A percentile compares a stretch with the other conserved stretches of the same genome.
phyloP scores from a whole-genome alignment of 2,113 vertebrate genomes.

The Phalacrocorax pelagicus region DNA sequence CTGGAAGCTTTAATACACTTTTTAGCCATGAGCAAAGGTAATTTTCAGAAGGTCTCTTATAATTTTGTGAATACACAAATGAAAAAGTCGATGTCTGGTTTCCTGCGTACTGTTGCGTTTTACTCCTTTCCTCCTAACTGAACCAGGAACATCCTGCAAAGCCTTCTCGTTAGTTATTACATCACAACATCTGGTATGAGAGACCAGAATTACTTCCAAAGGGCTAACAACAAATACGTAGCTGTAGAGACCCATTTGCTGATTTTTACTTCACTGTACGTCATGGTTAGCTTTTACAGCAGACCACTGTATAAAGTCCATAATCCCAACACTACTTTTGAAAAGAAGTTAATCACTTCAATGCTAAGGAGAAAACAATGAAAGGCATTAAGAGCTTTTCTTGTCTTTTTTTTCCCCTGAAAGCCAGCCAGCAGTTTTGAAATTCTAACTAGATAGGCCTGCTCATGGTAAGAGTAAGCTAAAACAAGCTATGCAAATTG shows the following conservation, averaged over 20 bases:
- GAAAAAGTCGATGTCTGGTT: background rate
- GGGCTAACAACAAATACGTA: background rate
- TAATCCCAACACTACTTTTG: background rate
- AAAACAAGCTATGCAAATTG: background rate
- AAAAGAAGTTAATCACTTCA: background rate
- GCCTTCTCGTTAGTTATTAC: background rate
- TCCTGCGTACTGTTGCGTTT: background rate
- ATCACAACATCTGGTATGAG: background rate
- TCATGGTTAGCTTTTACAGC: background rate
- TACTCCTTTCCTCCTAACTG: background rate
- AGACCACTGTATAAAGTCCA: background rate
- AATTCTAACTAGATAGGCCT: background rate
- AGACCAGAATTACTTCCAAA: background rate
- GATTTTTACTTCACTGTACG: background rate
- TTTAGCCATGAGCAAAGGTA: background rate
- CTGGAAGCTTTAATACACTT: background rate
- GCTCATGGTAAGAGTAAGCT: background rate
- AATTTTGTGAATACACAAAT: background rate
- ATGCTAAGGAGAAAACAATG: slow-evolving; percentile 26
- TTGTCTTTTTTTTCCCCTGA: background rate
- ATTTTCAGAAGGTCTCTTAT: background rate
- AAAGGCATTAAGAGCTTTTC: slow-evolving; percentile 4
- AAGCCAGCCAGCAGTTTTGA: background rate
- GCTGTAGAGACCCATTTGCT: background rate
- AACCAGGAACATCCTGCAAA: background rate